phyloP scores from a whole-genome alignment of 2,888 invertebrate species.

The Thalpophila matura region DNA sequence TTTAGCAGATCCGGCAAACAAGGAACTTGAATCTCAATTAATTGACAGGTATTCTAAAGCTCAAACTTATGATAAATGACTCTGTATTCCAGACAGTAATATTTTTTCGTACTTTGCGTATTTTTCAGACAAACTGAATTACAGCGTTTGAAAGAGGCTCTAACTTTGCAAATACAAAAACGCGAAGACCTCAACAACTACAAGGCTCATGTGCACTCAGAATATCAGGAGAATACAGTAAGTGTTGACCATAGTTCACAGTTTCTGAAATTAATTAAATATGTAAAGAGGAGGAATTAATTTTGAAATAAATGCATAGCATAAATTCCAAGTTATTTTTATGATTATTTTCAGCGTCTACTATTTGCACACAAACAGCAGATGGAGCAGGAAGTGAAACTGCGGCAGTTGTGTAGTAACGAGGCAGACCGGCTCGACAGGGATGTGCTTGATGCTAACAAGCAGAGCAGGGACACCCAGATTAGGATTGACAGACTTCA shows the following conservation, averaged over 20 bases:
- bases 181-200: slow-evolving; percentile 84
- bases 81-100: not conserved
- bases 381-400: slow-evolving; percentile 92
- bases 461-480: slow-evolving; percentile 84
- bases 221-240: slow-evolving; percentile 88
- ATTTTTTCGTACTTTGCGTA: not conserved
- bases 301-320: not conserved
- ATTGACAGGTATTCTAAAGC: slow-evolving; percentile 75
- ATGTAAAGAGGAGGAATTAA: not conserved
- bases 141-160: slow-evolving; percentile 81
- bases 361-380: slow-evolving; percentile 93
- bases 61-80: not conserved
- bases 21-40: slow-evolving; percentile 79
- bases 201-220: slow-evolving; percentile 82
- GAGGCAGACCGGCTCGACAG: slow-evolving; percentile 85
- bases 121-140: slow-evolving; percentile 85
- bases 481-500: slow-evolving; percentile 83
- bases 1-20: slow-evolving; percentile 94
- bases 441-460: slow-evolving; percentile 84
- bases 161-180: slow-evolving; percentile 81
- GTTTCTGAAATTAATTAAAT: not conserved
- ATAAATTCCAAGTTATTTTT: not conserved
- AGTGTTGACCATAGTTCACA: slow-evolving; percentile 45
- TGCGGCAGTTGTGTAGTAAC: slow-evolving; percentile 85
- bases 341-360: slow-evolving; percentile 88